phyloP scores from a whole-genome alignment of 2,113 vertebrate species.

The Oreotragus oreotragus region DNA sequence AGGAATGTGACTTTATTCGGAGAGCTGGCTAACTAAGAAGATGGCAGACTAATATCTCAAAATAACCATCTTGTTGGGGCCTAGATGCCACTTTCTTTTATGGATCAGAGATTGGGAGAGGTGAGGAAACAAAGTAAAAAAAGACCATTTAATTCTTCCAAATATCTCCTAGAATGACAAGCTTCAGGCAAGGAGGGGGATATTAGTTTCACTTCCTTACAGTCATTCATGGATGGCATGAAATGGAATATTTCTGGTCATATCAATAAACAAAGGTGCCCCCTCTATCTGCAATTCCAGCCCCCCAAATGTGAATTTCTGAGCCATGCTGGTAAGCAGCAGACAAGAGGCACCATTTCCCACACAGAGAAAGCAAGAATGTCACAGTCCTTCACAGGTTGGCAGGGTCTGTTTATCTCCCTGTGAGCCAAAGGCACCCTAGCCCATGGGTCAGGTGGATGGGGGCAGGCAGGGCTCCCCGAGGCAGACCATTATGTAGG shows the following conservation, averaged over 20 bases:
- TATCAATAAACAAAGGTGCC: neutral
- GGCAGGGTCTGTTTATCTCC: neutral
- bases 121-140: neutral
- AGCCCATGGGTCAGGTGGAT: neutral
- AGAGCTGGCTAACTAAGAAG: neutral
- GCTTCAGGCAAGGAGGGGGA: neutral
- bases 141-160: neutral
- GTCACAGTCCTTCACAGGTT: neutral
- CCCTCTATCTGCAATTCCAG: neutral
- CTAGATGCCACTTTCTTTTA: neutral
- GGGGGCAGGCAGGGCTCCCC: neutral
- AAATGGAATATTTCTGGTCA: neutral
- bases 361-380: neutral
- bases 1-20: neutral
- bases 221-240: neutral
- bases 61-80: neutral
- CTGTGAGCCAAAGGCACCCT: neutral
- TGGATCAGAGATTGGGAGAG: neutral
- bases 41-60: neutral
- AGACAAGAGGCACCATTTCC: neutral
- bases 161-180: neutral
- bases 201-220: neutral
- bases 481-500: neutral
- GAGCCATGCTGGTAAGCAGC: neutral
- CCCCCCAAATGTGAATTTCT: neutral